phyloP scores from a whole-genome alignment of 2,888 invertebrate species.

The Leptinotarsa juncta region DNA sequence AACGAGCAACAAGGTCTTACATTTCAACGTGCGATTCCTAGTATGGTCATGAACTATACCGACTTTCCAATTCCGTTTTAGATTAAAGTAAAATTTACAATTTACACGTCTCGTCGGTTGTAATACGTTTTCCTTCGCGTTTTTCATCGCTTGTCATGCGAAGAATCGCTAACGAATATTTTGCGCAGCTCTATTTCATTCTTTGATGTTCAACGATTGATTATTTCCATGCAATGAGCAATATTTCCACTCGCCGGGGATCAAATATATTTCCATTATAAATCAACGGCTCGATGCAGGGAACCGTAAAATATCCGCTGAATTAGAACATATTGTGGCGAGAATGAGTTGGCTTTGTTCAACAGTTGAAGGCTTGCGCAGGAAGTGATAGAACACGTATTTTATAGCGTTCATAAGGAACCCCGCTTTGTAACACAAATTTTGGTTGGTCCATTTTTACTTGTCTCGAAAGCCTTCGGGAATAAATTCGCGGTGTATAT shows the following conservation, averaged over 20 bases:
- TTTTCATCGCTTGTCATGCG: not conserved
- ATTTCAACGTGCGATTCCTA: no score
- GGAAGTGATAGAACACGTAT: constrained; percentile 52
- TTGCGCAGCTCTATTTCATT: not conserved
- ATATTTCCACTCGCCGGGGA: not conserved
- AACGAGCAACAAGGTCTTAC: no score
- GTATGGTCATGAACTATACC: no score
- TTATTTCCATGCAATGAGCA: constrained; percentile 3
- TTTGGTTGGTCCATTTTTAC: constrained; percentile 49
- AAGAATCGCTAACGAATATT: not conserved
- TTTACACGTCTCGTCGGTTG: not conserved
- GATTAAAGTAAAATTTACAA: no score
- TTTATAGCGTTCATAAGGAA: constrained; percentile 46
- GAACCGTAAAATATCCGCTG: constrained; percentile 29
- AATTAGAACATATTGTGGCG: constrained; percentile 41
- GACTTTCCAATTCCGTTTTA: no score
- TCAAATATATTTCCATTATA: constrained; percentile 3
- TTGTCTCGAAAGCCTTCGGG: constrained; percentile 47
- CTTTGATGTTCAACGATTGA: constrained; percentile 1
- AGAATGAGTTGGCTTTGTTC: constrained; percentile 44
- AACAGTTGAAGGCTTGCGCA: constrained; percentile 44
- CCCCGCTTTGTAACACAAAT: constrained; percentile 47
- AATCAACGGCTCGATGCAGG: constrained; percentile 6
- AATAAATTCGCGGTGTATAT: constrained; percentile 49
- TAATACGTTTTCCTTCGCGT: not conserved